Evolutionary conservation across 1,140 invertebrate genomes (phyloP), one percentile per base, ranked within the genome.

Genomic region (Pseudomyrmex concolor): DNA sequence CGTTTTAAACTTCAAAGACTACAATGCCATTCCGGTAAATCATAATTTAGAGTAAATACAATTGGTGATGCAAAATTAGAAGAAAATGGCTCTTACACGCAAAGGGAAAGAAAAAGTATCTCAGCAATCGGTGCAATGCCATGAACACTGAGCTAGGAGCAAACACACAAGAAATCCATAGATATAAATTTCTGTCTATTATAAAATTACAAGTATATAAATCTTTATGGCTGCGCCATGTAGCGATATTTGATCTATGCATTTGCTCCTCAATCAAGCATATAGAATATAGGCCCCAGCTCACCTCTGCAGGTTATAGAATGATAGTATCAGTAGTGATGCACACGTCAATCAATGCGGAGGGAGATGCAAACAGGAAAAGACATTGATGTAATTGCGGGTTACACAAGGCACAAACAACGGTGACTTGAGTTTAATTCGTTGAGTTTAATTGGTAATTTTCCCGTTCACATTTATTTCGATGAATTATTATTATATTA

Each of bases 221-320:
- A 25, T 25, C 25, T 25, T 34, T 34, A 34, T 34, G 34, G 5
- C 5, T 7, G 34, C 34, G 34, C 34, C 5, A 34, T 34, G 34
- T 2, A 45, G n/a, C 15, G 12, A 57, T 43, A 17, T 57, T 59
- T 48, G 10, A 84, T 90, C 89, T 85, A 54, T 90, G 86, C 85
- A 91, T 91, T 92, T 91, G 86, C 89, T 91, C 88, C 86, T 84
- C 34, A 34, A 76, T 84, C 82, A 78, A 86, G 82, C 77, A 55
- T 86, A 88, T 90, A 89, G 74, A 91, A 57, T 88, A 92, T 90
- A 93, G 91, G 93, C 93, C 91, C 92, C 93, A 93, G 93, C 93
- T 94, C 93, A 94, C 93, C 93, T 94, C 93, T 94, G 93, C 89
- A 94, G 92, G 91, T 93, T 90, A 93, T 93, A 93, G 92, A 93